Conservation (phyloP, 1,140 invertebrate genomes). For the Trissolcus basalis region DNA sequence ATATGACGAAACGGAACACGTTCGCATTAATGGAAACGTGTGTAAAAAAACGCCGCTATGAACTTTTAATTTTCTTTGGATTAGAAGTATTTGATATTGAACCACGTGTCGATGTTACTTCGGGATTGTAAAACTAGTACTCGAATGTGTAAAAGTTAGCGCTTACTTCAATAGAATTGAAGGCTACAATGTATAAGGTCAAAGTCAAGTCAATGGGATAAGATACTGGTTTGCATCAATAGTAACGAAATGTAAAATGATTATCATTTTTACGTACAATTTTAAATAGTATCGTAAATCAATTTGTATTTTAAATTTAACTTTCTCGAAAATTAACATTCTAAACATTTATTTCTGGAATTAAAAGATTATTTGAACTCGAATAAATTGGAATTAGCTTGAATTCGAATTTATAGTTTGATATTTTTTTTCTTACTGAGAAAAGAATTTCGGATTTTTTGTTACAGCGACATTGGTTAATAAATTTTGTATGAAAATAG, state of each 20-base stretch:
- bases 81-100: not conserved
- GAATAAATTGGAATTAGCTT: no score
- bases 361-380: no score
- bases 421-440: no score
- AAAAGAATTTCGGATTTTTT: not conserved
- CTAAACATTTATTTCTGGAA: no score
- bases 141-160: slow-evolving; percentile 24
- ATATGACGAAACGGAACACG: no score
- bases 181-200: slow-evolving; percentile 32
- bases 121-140: slow-evolving; percentile 22
- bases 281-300: no score
- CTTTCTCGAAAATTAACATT: no score
- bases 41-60: no score
- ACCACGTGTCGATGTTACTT: slow-evolving; percentile 10
- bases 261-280: not conserved
- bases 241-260: slow-evolving; percentile 5
- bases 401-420: no score
- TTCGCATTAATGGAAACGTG: no score
- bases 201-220: slow-evolving; percentile 30
- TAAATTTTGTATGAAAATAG: not conserved
- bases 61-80: no score
- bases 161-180: slow-evolving; percentile 18
- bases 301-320: no score
- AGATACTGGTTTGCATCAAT: not conserved
- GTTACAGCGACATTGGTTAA: not conserved